Conservation (phyloP, 1,140 invertebrate species). For the Trinorchestia longiramus region DNA sequence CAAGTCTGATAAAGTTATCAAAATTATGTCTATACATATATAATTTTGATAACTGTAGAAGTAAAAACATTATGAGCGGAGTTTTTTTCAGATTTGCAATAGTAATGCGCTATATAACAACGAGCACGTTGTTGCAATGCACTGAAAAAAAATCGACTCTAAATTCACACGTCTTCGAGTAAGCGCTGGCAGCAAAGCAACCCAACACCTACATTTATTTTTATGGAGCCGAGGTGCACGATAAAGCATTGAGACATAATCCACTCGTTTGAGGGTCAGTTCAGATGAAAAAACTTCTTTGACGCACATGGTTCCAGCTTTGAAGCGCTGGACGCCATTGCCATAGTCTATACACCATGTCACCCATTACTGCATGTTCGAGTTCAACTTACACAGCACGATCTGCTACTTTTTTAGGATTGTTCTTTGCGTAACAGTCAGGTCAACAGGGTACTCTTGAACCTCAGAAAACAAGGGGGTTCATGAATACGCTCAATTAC, state of each 20-base stretch:
- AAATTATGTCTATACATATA: background rate
- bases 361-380: background rate
- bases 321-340: background rate
- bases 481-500: background rate
- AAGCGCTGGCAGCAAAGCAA: background rate
- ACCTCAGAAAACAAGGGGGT: background rate
- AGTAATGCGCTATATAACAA: too few relatives aligned
- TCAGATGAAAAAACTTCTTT: background rate
- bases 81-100: too few relatives aligned
- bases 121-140: too few relatives aligned
- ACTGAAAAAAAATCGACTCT: background rate
- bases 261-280: background rate
- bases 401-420: background rate
- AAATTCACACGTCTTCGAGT: background rate
- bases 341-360: background rate
- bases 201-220: background rate
- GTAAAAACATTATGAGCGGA: too few relatives aligned
- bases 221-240: background rate
- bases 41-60: background rate
- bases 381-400: background rate
- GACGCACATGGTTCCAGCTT: background rate
- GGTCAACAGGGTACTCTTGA: constrained; percentile 1
- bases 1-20: too few relatives aligned
- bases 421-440: background rate
- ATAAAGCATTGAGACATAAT: background rate